phyloP scores from a whole-genome alignment of 2,797 vertebrate species.

The Etheostoma perlongum region DNA sequence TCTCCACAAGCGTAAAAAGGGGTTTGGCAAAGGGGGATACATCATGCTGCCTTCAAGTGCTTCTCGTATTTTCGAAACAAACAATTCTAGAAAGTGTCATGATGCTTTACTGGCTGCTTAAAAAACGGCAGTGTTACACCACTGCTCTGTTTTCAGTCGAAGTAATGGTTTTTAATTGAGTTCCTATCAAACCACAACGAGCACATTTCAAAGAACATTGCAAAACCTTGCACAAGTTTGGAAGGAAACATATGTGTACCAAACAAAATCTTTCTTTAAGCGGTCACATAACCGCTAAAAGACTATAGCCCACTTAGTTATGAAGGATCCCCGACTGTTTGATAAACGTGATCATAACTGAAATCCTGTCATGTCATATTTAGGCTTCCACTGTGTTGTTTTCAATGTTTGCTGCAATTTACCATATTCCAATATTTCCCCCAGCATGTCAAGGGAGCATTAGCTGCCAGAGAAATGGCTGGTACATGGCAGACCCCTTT shows the following conservation, averaged over 20 bases:
- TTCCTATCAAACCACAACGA: neutral
- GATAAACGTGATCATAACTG: neutral
- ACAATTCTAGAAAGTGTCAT: too few species aligned
- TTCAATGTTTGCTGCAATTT: too few species aligned
- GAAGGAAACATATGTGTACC: neutral
- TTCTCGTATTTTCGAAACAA: conserved; percentile 18
- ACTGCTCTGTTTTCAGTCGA: neutral
- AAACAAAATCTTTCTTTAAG: neutral
- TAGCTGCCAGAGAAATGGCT: neutral
- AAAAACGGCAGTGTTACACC: too few species aligned
- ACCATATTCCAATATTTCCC: neutral
- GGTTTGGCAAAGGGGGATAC: conserved; percentile 41
- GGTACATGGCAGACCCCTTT: conserved; percentile 57
- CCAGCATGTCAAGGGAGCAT: conserved; percentile 38
- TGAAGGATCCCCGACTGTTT: too few species aligned
- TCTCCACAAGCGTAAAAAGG: conserved; percentile 41
- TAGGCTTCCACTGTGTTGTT: neutral
- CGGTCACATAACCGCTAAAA: too few species aligned
- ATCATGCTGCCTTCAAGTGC: conserved; percentile 48
- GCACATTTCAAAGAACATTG: neutral
- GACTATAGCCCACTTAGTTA: too few species aligned
- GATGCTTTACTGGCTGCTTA: too few species aligned
- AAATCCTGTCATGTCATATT: neutral
- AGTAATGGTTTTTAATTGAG: neutral
- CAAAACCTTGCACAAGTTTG: too few species aligned